Evolutionary conservation across 2,113 vertebrate species (phyloP), one percentile per base, ranked within the genome.

Genomic region (Balaeniceps rex): DNA sequence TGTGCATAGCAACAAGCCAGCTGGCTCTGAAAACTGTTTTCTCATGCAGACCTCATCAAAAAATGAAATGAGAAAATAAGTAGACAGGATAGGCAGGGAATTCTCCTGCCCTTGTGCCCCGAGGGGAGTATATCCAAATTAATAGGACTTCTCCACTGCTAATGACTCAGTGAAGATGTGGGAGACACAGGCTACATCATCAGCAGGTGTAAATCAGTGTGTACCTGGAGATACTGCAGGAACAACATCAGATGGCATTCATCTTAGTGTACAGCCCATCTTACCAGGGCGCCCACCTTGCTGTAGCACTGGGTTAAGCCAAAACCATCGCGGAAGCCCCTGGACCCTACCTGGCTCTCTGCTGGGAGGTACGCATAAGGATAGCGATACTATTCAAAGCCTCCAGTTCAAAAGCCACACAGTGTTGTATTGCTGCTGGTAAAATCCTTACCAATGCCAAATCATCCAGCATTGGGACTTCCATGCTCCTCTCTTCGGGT

Each of bases 1-100:
- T 7, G 55, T 69, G 96, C 96, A 96, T 96, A 97, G 97, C 95
- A 97, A 97, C 85, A 58, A 97, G 94, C 71, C 94, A 88, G 94
- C 85, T 77, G 93, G 82, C 97, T 96, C 94, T 54, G 65, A 72
- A 86, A 88, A 84, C 52, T 29, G 1, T 38, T 65, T 93, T 65
- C 93, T 92, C 76, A 5, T 89, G 92, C 96, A 96, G 88, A 96
- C 86, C 81, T 97, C 94, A 94, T 96, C 95, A 94, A 76, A 95
- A 97, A 95, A 92, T 64, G 80, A 94, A 94, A 97, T 94, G 95
- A 97, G 88, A 96, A 97, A 97, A 94, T 94, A 92, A 95, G 91
- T 79, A 94, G 95, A 76, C 61, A 38, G 70, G 81, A 87, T 49
- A 96, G 88, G 80, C 84, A 90, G 87, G 91, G 97, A 97, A 94